Evolutionary conservation across 1,140 invertebrate species (phyloP).

Genomic region (Scaptomyza montana): DNA sequence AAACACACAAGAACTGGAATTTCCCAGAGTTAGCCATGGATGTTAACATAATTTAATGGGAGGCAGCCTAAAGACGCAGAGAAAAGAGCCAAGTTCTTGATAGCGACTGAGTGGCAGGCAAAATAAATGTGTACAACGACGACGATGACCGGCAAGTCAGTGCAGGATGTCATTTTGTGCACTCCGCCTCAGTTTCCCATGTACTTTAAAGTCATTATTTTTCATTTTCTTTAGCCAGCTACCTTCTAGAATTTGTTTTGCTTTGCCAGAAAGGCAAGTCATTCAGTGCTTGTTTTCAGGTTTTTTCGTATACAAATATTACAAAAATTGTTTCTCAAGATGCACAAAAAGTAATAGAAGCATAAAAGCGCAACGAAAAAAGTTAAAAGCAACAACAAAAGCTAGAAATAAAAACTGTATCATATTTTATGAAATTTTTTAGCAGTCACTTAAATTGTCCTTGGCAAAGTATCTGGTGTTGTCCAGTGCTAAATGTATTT

Average conservation of each 20-base stretch:
- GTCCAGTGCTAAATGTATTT: conserved; percentile 11
- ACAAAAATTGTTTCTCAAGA: conserved; percentile 31
- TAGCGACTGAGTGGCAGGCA: not conserved
- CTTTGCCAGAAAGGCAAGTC: conserved; percentile 15
- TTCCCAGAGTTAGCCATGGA: conserved; percentile 30
- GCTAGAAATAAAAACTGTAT: conserved; percentile 10
- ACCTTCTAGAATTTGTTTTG: not conserved
- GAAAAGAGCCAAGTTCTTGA: not conserved
- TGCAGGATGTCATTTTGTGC: conserved; percentile 70
- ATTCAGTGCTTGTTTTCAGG: conserved; percentile 16
- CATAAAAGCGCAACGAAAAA: conserved; percentile 1
- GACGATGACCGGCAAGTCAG: conserved; percentile 53
- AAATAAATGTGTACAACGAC: not conserved
- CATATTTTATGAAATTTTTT: conserved; percentile 40
- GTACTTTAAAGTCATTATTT: conserved; percentile 66
- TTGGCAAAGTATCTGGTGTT: conserved; percentile 27
- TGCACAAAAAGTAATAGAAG: not conserved
- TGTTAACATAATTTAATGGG: conserved; percentile 70
- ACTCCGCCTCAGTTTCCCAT: conserved; percentile 54
- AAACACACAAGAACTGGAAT: not conserved
- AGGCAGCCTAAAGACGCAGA: not conserved
- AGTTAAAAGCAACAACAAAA: not conserved
- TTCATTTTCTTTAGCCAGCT: not conserved
- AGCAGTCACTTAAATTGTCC: conserved; percentile 22
- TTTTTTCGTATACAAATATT: conserved; percentile 32